A percentile compares a stretch with the other conserved stretches of the same genome.
Conservation (phyloP, 2,113 vertebrate genomes). For the Oenanthe melanoleuca region DNA sequence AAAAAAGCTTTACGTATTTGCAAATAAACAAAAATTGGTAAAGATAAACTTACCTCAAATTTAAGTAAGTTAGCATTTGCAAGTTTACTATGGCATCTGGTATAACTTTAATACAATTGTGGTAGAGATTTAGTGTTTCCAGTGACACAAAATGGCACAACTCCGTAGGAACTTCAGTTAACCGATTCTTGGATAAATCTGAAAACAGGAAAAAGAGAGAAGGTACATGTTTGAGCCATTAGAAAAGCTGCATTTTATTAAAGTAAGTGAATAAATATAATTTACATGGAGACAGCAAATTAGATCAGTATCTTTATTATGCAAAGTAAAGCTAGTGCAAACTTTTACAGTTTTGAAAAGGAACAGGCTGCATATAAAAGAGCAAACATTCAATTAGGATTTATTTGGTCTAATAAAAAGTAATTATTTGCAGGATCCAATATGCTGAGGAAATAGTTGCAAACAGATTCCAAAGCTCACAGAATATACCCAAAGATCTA, state of each 20-base stretch:
- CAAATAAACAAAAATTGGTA: not conserved
- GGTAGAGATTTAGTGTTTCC: slow-evolving; percentile 93
- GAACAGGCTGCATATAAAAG: not conserved
- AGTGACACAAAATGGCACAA: slow-evolving; percentile 90
- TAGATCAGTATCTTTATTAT: not conserved
- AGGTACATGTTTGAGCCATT: not conserved
- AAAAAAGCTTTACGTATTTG: not conserved
- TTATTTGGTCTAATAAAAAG: not conserved
- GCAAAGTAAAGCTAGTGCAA: not conserved
- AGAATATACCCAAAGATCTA: not conserved
- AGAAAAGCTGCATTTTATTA: not conserved
- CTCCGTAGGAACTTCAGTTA: slow-evolving; percentile 88
- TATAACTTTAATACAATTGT: slow-evolving; percentile 94
- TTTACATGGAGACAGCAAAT: not conserved
- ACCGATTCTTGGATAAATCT: slow-evolving; percentile 95
- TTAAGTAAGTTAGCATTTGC: slow-evolving; percentile 90
- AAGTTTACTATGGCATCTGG: slow-evolving; percentile 88
- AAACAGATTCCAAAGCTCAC: not conserved
- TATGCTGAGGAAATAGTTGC: not conserved
- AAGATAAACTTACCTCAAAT: slow-evolving; percentile 85
- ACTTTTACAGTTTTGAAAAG: not conserved
- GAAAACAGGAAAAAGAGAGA: slow-evolving; percentile 31
- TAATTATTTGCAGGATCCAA: slow-evolving; percentile 3
- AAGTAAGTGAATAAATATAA: not conserved
- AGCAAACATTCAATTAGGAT: not conserved